phyloP scores from a whole-genome alignment of 2,113 vertebrate genomes.

The Vulpes lagopus region DNA sequence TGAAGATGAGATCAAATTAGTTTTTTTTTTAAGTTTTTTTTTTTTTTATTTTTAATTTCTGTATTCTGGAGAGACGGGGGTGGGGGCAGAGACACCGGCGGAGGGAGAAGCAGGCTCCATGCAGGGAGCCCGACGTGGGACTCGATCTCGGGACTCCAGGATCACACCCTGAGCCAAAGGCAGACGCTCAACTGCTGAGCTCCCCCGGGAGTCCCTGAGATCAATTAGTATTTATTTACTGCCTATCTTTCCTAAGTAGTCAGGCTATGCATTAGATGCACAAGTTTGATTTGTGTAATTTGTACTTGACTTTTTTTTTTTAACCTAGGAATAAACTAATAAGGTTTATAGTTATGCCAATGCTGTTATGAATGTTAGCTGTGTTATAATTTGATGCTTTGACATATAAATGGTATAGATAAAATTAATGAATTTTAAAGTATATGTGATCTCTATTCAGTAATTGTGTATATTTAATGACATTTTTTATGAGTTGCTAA shows the following conservation, averaged over 20 bases:
- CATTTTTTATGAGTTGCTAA: not conserved
- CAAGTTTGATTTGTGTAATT: not conserved
- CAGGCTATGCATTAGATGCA: not conserved
- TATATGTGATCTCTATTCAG: not conserved
- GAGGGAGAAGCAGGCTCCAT: too few relatives aligned
- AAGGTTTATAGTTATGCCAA: not conserved
- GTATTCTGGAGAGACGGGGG: too few relatives aligned
- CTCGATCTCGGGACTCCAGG: too few relatives aligned
- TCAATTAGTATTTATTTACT: not conserved
- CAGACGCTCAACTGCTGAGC: too few relatives aligned
- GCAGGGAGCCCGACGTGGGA: too few relatives aligned
- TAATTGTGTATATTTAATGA: not conserved
- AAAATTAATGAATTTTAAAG: conserved; percentile 9
- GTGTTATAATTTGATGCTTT: not conserved
- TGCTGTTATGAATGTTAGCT: conserved; percentile 2
- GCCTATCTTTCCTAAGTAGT: not conserved
- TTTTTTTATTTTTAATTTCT: too few relatives aligned
- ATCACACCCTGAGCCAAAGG: too few relatives aligned
- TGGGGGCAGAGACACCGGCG: too few relatives aligned
- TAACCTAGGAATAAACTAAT: not conserved
- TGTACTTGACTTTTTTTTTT: not conserved
- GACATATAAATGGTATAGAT: not conserved
- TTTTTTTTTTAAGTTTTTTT: too few relatives aligned
- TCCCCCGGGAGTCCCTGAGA: too few relatives aligned
- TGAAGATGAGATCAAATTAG: not conserved